Evolutionary conservation across 2,888 invertebrate species (phyloP), one percentile per base, ranked within the genome.

Genomic region (Melieria picta): DNA sequence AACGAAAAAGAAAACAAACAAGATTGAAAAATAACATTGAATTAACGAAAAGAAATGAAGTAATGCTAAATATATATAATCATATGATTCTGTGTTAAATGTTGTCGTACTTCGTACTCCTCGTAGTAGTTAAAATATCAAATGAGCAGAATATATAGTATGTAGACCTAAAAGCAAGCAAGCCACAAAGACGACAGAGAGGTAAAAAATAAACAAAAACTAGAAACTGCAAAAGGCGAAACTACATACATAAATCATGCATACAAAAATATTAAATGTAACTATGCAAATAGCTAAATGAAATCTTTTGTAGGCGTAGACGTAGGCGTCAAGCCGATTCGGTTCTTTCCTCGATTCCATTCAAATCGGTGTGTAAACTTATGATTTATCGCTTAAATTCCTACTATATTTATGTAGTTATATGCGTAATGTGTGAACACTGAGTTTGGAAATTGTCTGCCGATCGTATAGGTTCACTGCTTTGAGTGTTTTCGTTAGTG

Each of bases 71-170:
- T 52, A 61, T 79, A 81, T 50, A 61, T 67, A 64, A 64, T 68
- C 47, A 80, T 80, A 80, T 81, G 79, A 80, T 80, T 81, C 82
- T 81, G 82, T 81, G 81, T 81, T 81, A 81, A 82, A 80, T 81
- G 81, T 81, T 81, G 81, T 81, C 81, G 79, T 81, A 81, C 79
- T 80, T 81, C 81, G 79, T 81, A 81, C 79, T 80, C 80, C 80
- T 80, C 81, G 81, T 81, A 81, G 81, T 81, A 81, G 79, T 79
- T 79, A 78, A 76, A 76, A 76, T 69, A 70, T 45, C 56, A 69
- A 61, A 30, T 46, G 69, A 69, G 52, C n/a, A 56, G 63, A 65
- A 69, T 65, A 61, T 46, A 46, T 60, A 60, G 50, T 62, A 55
- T 50, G 42, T 42, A 50, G 16, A 67, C 58, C 13, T 7, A 65